Evolutionary conservation across 2,797 vertebrate species (phyloP), one percentile per base, ranked within the genome.

Genomic region (Periparus ater): DNA sequence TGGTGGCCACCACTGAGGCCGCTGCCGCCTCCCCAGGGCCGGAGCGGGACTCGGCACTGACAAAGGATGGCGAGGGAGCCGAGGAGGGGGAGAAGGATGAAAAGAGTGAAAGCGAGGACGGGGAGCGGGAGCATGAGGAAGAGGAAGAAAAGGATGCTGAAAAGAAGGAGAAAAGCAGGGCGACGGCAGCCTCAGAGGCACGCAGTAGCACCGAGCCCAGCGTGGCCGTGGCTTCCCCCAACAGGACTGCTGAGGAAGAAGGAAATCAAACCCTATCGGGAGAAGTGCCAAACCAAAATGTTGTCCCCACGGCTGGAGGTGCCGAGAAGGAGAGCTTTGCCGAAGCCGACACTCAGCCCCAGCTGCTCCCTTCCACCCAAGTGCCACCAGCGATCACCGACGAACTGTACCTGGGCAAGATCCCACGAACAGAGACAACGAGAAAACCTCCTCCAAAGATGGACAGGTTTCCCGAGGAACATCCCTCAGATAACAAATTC

Each of bases 131-230:
- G 25, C 98, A 98, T 0, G 97, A 98, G 72, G 98, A 98, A 17
- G 98, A 98, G 13, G 98, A 99, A 36, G 98, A 99, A 53, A 98
- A 98, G 85, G 98, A 98, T 61, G 95, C 98, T 0, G 98, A 98
- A 63, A 98, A 98, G 89, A 98, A 98, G 78, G 97, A 97, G 62
- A 98, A 94, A 79, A 98, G 95, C 38, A 77, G 62, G n/a, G 94
- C 58, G 8, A 97, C 97, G 1, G 97, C 70, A 0, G 67, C 94
- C 2, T 47, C 97, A 0, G 94, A 95, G 71, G 94, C 87, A 1
- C 96, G 50, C 7, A 94, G 85, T 40, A 95, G 80, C 81, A 93
- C 96, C 0, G 96, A 93, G 36, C 85, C 96, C 96, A 96, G 21
- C 34, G 94, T 74, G 3, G 83, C 96, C 6, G 91, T 91, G 1